These are phyloP conservation scores for Oxytorus armatus DNA, from an alignment of 2,888 invertebrate species.

Conservation along the genomic window DNA sequence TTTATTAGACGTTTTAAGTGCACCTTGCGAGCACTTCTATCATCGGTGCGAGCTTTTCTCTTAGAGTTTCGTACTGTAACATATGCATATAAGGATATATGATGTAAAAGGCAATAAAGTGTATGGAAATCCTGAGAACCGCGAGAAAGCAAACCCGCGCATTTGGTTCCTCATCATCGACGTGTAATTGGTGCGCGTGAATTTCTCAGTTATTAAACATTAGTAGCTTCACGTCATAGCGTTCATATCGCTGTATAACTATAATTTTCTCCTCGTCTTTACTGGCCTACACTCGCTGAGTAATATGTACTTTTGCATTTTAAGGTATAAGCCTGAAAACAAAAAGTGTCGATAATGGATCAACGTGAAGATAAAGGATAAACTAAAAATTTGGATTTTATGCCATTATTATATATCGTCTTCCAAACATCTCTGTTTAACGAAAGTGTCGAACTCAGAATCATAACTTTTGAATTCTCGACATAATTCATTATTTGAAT, in stretches of 20 bases:
- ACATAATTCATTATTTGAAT: too few species aligned
- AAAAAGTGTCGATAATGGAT: too few species aligned
- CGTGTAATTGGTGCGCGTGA: conserved; percentile 69
- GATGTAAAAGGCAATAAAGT: conserved; percentile 22
- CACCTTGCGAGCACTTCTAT: conserved; percentile 49
- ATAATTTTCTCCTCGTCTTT: conserved; percentile 66
- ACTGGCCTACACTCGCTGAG: conserved; percentile 68
- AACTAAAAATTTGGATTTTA: too few species aligned
- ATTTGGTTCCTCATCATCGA: conserved; percentile 65
- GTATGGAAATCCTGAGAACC: conserved; percentile 44
- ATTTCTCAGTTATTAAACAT: conserved; percentile 73
- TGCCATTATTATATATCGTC: too few species aligned
- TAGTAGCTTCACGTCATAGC: conserved; percentile 70
- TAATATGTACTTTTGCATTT: conserved; percentile 2
- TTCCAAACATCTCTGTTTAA: too few species aligned
- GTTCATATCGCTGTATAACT: conserved; percentile 24
- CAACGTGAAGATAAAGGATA: background rate
- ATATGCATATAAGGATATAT: conserved; percentile 9
- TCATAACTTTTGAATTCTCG: too few species aligned
- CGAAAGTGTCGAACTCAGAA: too few species aligned
- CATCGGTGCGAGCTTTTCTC: conserved; percentile 35
- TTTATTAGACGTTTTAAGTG: conserved; percentile 64
- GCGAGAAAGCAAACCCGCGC: conserved; percentile 42
- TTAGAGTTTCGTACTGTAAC: conserved; percentile 17
- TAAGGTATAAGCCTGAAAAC: too few species aligned